Evolutionary conservation across 2,797 vertebrate genomes (phyloP).

Genomic region (Echeneis naucrates): DNA sequence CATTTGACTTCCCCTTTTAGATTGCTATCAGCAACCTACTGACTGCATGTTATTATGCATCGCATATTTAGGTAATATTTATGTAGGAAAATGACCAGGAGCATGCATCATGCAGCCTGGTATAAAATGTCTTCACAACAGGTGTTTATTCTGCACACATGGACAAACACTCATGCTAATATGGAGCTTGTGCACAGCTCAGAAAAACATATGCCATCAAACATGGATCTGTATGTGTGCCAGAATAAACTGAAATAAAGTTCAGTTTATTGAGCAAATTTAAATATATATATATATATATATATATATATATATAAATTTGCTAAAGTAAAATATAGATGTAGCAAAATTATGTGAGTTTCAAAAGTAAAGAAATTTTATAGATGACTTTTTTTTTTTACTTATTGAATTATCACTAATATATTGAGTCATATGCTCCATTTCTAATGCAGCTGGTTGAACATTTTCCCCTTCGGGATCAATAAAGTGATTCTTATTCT

Average conservation of each 20-base stretch:
- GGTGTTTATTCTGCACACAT: background rate
- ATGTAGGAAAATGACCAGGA: background rate
- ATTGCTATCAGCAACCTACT: slow-evolving; percentile 28
- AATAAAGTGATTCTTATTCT: too few species aligned
- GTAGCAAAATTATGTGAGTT: background rate
- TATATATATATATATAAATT: background rate
- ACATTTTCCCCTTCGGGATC: too few species aligned
- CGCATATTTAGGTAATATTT: background rate
- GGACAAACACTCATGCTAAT: background rate
- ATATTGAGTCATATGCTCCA: background rate
- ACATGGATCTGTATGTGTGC: too few species aligned
- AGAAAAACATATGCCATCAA: background rate
- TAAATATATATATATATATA: background rate
- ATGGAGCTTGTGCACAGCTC: background rate
- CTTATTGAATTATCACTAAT: background rate
- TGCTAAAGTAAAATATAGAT: background rate
- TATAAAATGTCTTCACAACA: background rate
- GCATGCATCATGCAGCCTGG: background rate
- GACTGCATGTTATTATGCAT: background rate
- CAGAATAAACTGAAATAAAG: too few species aligned
- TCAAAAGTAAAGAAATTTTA: background rate
- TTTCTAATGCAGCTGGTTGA: background rate
- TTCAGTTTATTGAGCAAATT: too few species aligned
- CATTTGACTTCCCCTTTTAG: slow-evolving; percentile 32
- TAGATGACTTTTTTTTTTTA: background rate